Conservation (phyloP, 1,140 invertebrate species). For the Whitmania pigra region DNA sequence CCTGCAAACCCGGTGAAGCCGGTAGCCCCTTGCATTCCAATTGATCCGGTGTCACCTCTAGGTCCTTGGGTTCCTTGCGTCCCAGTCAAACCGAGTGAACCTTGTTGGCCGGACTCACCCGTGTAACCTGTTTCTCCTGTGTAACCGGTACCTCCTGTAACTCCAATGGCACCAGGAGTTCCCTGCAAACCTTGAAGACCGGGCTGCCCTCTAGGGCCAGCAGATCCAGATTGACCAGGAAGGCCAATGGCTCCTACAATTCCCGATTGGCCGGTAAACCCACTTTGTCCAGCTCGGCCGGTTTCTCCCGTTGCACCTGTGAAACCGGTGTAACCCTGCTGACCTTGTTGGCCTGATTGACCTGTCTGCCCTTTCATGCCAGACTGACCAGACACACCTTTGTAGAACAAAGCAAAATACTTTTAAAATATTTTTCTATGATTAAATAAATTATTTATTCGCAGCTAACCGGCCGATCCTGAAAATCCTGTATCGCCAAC, state of each 20-base stretch:
- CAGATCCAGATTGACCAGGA: slow-evolving; percentile 9
- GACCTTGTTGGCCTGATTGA: slow-evolving; percentile 3
- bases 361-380: background rate
- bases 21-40: slow-evolving; percentile 1
- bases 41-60: slow-evolving; percentile 11
- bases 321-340: slow-evolving; percentile 9
- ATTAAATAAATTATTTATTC: background rate
- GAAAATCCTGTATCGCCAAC: background rate
- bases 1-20: slow-evolving; percentile 15
- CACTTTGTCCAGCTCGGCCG: slow-evolving; percentile 12
- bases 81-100: slow-evolving; percentile 11
- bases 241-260: background rate
- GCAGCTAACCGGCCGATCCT: background rate
- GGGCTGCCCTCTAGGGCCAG: background rate
- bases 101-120: slow-evolving; percentile 12
- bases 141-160: background rate
- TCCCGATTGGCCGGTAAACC: slow-evolving; percentile 12
- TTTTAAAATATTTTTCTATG: background rate
- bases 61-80: slow-evolving; percentile 10
- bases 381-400: background rate
- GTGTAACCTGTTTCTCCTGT: slow-evolving; percentile 13
- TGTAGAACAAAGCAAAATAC: background rate
- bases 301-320: slow-evolving; percentile 11
- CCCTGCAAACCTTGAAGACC: slow-evolving; percentile 14
- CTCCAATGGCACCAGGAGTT: background rate